Evolutionary conservation across 2,113 vertebrate genomes (phyloP), one percentile per base, ranked within the genome.

Genomic region (Ctenodactylus gundi): DNA sequence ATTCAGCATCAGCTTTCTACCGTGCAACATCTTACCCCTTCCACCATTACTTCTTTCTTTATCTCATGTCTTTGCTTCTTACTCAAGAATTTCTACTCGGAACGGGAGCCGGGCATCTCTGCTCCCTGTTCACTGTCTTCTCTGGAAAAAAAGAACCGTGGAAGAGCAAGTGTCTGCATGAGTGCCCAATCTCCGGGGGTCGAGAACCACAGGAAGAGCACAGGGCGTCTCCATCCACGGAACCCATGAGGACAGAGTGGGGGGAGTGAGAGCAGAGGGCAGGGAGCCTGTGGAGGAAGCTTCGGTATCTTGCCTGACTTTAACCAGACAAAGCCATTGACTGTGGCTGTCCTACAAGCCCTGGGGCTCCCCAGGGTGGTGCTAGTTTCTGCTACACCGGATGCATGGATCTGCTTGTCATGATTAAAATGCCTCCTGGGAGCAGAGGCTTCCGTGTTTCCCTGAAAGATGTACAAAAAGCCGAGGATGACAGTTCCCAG

Each of bases 341-440:
- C 46, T 25, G 57, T 36, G 58, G 70, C 64, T 93, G 65, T 90
- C 60, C 60, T 44, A 39, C 60, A 78, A 36, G 17, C 72, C 44
- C 88, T 51, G 64, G 15, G 6, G 49, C 64, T 81, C 77, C 85
- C 82, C 9, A 31, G 88, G 31, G 81, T 68, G 81, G 90, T 62
- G 41, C 70, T 34, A 1, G 57, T 65, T 87, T 86, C 89, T n/a
- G 1, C n/a, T 31, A 73, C 44, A 62, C 10, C 25, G 78, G 27
- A 90, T 34, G 49, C 36, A 49, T 17, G 29, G 73, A 88, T 62
- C 82, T 46, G 80, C 78, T 58, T 94, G 95, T 89, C 86, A 87
- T 86, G 77, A 94, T 57, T 55, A 92, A 75, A 77, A 21, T 3
- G 6, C 68, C 92, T 86, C 85, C 11, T 1, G 58, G n/a, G 90